Percentiles rank a stretch among this genome's conserved stretches.
Conservation (phyloP, 2,888 invertebrate genomes). For the Andrena dorsata region DNA sequence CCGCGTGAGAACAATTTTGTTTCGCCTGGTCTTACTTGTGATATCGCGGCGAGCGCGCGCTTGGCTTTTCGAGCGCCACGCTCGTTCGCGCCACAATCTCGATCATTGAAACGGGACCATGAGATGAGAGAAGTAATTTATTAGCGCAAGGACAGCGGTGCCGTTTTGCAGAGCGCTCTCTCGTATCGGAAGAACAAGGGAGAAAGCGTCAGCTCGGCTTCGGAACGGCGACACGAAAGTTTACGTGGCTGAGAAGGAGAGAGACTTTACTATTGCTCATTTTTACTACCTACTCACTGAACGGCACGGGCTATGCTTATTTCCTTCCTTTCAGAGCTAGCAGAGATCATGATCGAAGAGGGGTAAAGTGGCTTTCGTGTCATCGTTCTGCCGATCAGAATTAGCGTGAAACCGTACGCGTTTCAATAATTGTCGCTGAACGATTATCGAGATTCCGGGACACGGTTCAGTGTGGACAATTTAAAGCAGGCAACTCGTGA, state of each 20-base stretch:
- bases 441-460: background rate
- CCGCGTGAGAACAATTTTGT: background rate
- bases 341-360: background rate
- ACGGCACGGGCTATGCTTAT: conserved; percentile 2
- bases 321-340: background rate
- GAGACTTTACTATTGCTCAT: background rate
- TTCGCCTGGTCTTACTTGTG: conserved; percentile 23
- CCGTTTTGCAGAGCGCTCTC: conserved; percentile 22
- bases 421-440: background rate
- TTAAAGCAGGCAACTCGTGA: background rate
- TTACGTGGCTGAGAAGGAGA: background rate
- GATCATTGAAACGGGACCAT: conserved; percentile 59
- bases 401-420: background rate
- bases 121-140: conserved; percentile 39
- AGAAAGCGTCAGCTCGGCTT: background rate
- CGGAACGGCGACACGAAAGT: background rate
- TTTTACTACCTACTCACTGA: background rate
- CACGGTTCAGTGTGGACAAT: background rate
- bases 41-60: background rate
- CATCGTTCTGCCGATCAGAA: background rate
- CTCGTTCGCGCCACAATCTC: conserved; percentile 18
- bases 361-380: background rate
- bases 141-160: conserved; percentile 15
- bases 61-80: background rate
- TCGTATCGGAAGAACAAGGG: background rate